Conservation (phyloP, 2,888 invertebrate genomes). For the Enchytraeus crypticus region DNA sequence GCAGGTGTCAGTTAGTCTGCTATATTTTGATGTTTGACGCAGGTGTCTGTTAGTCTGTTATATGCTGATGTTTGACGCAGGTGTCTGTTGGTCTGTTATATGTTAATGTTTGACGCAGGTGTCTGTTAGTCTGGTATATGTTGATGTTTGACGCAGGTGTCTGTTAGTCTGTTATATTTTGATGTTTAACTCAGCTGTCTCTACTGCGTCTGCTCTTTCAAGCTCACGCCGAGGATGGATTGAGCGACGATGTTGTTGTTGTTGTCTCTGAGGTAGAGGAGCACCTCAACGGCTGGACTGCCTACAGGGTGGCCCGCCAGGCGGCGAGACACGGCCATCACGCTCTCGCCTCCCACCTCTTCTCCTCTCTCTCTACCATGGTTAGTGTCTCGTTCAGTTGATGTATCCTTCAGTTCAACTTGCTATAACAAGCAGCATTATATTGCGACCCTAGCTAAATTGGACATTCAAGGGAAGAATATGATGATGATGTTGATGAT, state of each 20-base stretch:
- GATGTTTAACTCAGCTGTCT: constrained; percentile 54
- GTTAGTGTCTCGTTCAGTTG: constrained; percentile 26
- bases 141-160: no score
- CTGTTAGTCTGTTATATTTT: not conserved
- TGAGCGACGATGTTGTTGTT: not conserved
- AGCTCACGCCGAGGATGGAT: constrained; percentile 44
- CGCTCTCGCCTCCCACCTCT: constrained; percentile 60
- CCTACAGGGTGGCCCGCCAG: constrained; percentile 73
- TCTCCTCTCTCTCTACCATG: constrained; percentile 56
- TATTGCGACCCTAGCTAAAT: no score
- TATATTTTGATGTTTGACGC: no score
- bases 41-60: no score
- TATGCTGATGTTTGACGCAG: no score
- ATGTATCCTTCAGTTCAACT: not conserved
- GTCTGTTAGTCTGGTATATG: no score
- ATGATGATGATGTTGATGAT: no score
- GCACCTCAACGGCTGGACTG: constrained; percentile 61
- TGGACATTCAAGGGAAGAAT: no score
- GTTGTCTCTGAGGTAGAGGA: constrained; percentile 1
- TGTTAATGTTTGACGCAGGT: no score
- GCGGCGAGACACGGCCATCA: constrained; percentile 75
- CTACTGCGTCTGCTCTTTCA: constrained; percentile 75
- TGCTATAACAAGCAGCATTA: no score
- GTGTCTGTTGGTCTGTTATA: no score
- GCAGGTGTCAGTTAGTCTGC: no score